A percentile compares a stretch with the other conserved stretches of the same genome.
Conservation (phyloP, 1,140 invertebrate species). For the Hyphantria cunea region DNA sequence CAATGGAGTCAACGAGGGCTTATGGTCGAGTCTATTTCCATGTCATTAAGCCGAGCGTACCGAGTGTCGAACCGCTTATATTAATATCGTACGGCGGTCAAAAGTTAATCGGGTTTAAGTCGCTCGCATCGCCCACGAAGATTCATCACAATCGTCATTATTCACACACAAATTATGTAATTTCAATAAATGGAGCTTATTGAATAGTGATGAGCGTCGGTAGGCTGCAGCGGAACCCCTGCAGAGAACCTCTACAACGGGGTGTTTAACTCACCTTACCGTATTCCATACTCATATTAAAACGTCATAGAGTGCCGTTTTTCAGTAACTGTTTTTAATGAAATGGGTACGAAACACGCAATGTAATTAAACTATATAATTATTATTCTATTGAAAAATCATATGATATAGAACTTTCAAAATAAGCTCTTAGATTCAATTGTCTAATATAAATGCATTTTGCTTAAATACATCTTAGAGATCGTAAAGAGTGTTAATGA, state of each 20-base stretch:
- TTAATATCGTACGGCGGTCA: slow-evolving; percentile 76
- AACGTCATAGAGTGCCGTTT: slow-evolving; percentile 41
- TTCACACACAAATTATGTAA: slow-evolving; percentile 82
- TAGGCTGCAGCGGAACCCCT: slow-evolving; percentile 68
- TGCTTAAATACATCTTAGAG: slow-evolving; percentile 70
- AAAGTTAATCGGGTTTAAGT: slow-evolving; percentile 80
- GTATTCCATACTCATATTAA: slow-evolving; percentile 16
- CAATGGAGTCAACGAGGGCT: slow-evolving; percentile 43
- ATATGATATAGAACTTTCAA: slow-evolving; percentile 49
- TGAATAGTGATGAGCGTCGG: slow-evolving; percentile 81
- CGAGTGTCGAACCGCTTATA: slow-evolving; percentile 68
- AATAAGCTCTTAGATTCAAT: slow-evolving; percentile 69
- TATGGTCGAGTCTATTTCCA: slow-evolving; percentile 60
- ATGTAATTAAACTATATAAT: slow-evolving; percentile 16
- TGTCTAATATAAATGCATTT: slow-evolving; percentile 74
- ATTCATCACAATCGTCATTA: slow-evolving; percentile 81
- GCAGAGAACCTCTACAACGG: slow-evolving; percentile 47
- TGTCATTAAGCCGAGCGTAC: slow-evolving; percentile 62
- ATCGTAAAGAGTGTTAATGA: slow-evolving; percentile 65
- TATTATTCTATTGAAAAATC: slow-evolving; percentile 2
- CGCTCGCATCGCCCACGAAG: slow-evolving; percentile 78
- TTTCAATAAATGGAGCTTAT: slow-evolving; percentile 82
- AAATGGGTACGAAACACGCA: slow-evolving; percentile 17
- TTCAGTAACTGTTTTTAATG: neutral
- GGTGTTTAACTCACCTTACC: slow-evolving; percentile 34